Evolutionary conservation across 2,888 invertebrate genomes (phyloP).

Genomic region (Erpobdella octoculata): DNA sequence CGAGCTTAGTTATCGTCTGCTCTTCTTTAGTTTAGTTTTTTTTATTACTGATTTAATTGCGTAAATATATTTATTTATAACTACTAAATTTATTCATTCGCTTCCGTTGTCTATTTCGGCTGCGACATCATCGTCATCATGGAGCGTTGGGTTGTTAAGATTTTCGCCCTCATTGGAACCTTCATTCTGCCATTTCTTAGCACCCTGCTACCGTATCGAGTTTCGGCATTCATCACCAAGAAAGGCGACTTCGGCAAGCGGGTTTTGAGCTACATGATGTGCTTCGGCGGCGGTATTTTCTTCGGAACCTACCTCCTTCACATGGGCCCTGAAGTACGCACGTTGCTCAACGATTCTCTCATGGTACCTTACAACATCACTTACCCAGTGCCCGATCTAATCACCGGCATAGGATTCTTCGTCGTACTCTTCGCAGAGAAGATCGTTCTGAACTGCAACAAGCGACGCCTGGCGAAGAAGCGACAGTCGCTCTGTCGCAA

Average conservation of each 20-base stretch:
- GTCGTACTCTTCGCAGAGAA: slow-evolving; percentile 45
- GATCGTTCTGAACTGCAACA: slow-evolving; percentile 35
- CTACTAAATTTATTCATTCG: too few species aligned
- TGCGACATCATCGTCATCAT: too few species aligned
- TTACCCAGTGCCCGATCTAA: slow-evolving; percentile 47
- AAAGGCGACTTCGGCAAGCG: slow-evolving; percentile 34
- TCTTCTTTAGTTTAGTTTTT: too few species aligned
- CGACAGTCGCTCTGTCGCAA: slow-evolving; percentile 4
- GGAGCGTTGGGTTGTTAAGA: slow-evolving; percentile 37
- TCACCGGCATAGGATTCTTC: slow-evolving; percentile 48
- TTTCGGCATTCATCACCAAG: slow-evolving; percentile 32
- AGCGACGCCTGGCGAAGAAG: slow-evolving; percentile 26
- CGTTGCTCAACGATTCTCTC: slow-evolving; percentile 39
- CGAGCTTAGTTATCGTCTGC: too few species aligned
- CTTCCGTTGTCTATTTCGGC: too few species aligned
- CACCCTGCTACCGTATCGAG: slow-evolving; percentile 36
- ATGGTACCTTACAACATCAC: slow-evolving; percentile 34
- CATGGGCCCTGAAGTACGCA: slow-evolving; percentile 46
- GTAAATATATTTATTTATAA: too few species aligned
- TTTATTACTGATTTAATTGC: too few species aligned
- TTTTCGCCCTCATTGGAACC: slow-evolving; percentile 33
- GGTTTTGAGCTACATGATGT: slow-evolving; percentile 41
- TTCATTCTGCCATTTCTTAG: slow-evolving; percentile 36
- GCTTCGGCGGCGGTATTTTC: slow-evolving; percentile 49
- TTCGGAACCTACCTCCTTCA: slow-evolving; percentile 49